Evolutionary conservation across 2,113 vertebrate genomes (phyloP), one percentile per base, ranked within the genome.

Genomic region (Aphyosemion australe): DNA sequence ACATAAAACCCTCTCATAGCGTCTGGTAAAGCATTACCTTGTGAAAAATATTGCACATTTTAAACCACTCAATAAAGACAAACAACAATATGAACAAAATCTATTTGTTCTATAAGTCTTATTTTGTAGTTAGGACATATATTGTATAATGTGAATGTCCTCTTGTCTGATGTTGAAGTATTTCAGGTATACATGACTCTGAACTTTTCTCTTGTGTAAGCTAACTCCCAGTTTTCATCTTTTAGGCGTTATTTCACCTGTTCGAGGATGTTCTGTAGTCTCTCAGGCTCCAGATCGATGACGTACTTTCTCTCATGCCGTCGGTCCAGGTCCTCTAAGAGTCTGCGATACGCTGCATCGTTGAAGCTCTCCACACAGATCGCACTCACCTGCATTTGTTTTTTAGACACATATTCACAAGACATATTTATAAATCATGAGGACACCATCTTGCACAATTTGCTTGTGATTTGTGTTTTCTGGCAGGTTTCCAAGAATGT

Each of bases 361-460:
- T 96, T 98, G 91, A 99, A 98, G 90, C 95, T 99, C 94, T 99
- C 97, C 92, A 99, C 97, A 70, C 97, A 99, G 92, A 99, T 98
- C 55, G 96, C 97, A 19, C 97, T 98, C 83, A 99, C 97, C 90
- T 98, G 93, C 4, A 26, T 39, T 41, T 37, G 34, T 37, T 37
- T 37, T 37, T 37, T 37, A 5, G 1, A 37, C 6, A 37, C 34
- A 10, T 37, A 8, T 37, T 50, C 42, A 61, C 6, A 55, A 11
- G 50, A 49, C 6, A 26, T 20, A 2, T 16, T 8, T 0, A 37
- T 45, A 0, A 51, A 6, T 37, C 18, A 41, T 32, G n/a, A 10
- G 8, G 7, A 14, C 19, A 53, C 31, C 48, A 65, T 43, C 51
- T 65, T 51, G 50, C 26, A 63, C 20, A 42, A 48, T 13, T 42